Conservation (phyloP, 2,113 vertebrate genomes). For the Malurus elegans region DNA sequence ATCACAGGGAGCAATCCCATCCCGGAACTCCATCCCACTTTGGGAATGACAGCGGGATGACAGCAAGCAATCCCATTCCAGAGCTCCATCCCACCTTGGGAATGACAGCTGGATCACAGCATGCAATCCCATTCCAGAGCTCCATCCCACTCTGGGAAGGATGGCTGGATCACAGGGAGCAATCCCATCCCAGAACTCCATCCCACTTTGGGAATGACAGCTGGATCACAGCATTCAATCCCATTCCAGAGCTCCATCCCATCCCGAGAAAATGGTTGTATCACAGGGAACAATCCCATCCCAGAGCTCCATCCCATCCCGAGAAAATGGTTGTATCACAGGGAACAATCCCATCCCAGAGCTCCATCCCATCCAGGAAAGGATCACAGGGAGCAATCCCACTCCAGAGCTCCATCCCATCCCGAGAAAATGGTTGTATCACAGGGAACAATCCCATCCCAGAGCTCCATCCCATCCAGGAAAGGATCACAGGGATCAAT, state of each 20-base stretch:
- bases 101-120: neutral
- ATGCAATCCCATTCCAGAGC: neutral
- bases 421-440: no score
- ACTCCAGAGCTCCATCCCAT: no score
- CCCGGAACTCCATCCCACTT: neutral
- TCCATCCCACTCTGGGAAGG: no score
- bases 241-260: no score
- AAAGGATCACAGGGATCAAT: neutral
- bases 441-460: no score
- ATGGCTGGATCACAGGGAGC: neutral
- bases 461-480: neutral
- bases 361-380: neutral
- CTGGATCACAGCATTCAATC: neutral
- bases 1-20: neutral
- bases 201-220: neutral
- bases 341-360: neutral
- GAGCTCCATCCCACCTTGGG: neutral
- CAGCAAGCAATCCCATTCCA: neutral
- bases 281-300: neutral
- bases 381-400: neutral
- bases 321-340: no score
- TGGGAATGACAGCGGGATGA: fast-evolving
- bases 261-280: no score
- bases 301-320: neutral
- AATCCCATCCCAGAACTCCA: neutral